Evolutionary conservation across 2,797 vertebrate genomes (phyloP), one percentile per base, ranked within the genome.

Genomic region (Lutra lutra): DNA sequence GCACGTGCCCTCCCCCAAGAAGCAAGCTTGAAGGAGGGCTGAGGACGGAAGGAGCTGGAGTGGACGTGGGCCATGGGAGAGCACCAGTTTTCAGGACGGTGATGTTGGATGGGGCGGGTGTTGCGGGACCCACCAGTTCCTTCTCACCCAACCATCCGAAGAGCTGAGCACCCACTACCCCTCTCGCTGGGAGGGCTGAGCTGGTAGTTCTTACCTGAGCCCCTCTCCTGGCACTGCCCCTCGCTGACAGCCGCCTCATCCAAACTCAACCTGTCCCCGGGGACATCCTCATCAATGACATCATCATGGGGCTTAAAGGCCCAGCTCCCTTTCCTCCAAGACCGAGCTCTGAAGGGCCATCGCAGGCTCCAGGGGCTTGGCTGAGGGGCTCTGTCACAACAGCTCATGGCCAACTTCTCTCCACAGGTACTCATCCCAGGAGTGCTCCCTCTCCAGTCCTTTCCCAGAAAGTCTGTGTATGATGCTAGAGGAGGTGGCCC

Each of bases 1-100:
- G 15, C 64, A 2, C 3, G 12, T 23, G 78, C 8, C 10, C 10
- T n/a, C 73, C 73, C 12, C 40, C 46, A 2, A 5, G 62, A 13
- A 29, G 35, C 3, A 0, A 0, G 2, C 51, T 64, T 35, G n/a
- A 51, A n/a, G 54, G 18, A n/a, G 10, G 25, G 11, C 0, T 0
- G 23, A 40, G 43, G 20, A n/a, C 1, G 18, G 10, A 7, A 12
- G 23, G 9, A 43, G 21, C 38, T 1, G 25, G 11, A 17, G 4
- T 0, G 1, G n/a, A 0, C 0, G 3, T 23, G 73, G 4, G 40
- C 18, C 11, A 0, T 5, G 5, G 43, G 62, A 25, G 9, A 7
- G 14, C 3, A 0, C n/a, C 35, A 62, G 60, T 1, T 29, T 35
- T 14, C 9, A 27, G 29, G 21, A 11, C 5, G 48, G 21, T 23